These are phyloP conservation scores for Lanistes nyassanus DNA, from an alignment of 1,140 invertebrate genomes.

Conservation along the genomic window DNA sequence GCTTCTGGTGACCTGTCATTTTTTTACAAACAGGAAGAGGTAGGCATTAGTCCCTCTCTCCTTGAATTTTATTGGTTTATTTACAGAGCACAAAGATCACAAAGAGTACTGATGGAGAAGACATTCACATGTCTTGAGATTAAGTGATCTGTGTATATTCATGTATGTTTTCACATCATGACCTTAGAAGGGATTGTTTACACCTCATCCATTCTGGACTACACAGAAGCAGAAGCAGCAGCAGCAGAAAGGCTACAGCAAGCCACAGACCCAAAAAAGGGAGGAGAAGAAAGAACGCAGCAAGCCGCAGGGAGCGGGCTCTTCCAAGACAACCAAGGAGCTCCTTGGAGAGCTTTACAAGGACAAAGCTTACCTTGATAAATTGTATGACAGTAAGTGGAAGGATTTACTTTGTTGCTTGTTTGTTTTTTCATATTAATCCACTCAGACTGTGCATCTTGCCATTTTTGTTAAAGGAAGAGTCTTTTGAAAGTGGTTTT, in stretches of 20 bases:
- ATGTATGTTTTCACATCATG: too few relatives aligned
- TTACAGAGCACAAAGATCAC: neutral
- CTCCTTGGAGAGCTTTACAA: conserved; percentile 65
- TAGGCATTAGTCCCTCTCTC: conserved; percentile 26
- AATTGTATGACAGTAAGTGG: conserved; percentile 61
- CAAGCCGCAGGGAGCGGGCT: conserved; percentile 41
- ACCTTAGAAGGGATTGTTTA: too few relatives aligned
- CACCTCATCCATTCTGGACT: too few relatives aligned
- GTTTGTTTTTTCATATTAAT: neutral
- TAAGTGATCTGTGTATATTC: neutral
- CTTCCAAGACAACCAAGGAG: conserved; percentile 65
- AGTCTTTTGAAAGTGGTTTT: too few relatives aligned
- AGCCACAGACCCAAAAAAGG: conserved; percentile 43
- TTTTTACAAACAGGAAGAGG: conserved; percentile 63
- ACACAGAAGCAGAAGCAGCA: conserved; percentile 51
- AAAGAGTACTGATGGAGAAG: neutral
- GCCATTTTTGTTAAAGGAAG: too few relatives aligned
- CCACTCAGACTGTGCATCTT: neutral
- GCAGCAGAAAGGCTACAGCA: conserved; percentile 41
- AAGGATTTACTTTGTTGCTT: neutral
- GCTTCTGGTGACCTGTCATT: conserved; percentile 60
- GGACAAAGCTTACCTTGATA: conserved; percentile 65
- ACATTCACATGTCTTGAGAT: neutral
- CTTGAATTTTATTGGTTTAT: neutral
- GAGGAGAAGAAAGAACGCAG: conserved; percentile 54